Conservation (phyloP, 1,140 invertebrate species). For the Antheraea pernyi region DNA sequence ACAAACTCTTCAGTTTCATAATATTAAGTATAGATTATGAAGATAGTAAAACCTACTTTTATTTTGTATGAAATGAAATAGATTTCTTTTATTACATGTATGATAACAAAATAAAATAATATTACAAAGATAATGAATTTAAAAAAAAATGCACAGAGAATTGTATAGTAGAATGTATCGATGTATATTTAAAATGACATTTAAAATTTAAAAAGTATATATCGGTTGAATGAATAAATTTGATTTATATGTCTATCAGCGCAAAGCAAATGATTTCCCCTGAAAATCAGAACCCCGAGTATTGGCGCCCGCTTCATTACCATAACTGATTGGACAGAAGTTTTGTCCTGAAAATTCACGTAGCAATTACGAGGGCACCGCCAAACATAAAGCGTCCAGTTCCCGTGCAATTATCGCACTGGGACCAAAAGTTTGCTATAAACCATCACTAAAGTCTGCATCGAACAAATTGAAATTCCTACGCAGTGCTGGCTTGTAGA, state of each 20-base stretch:
- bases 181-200: no score
- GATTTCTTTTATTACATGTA: no score
- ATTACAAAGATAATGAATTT: no score
- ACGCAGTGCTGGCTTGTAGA: slow-evolving; percentile 36
- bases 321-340: slow-evolving; percentile 65
- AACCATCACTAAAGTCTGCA: slow-evolving; percentile 29
- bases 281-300: neutral
- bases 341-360: slow-evolving; percentile 52
- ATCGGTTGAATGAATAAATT: neutral
- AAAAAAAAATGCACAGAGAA: no score
- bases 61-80: no score
- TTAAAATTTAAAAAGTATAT: no score
- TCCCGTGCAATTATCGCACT: slow-evolving; percentile 48
- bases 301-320: slow-evolving; percentile 45
- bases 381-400: slow-evolving; percentile 17
- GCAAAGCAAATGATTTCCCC: neutral
- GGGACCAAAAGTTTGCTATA: slow-evolving; percentile 51
- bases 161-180: no score
- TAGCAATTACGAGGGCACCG: slow-evolving; percentile 41
- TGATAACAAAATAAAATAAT: no score
- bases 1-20: no score
- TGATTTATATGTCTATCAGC: neutral
- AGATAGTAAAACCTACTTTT: no score
- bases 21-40: no score
- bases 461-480: slow-evolving; percentile 52